Evolutionary conservation across 2,797 vertebrate genomes (phyloP).

Genomic region (Diceros bicornis): DNA sequence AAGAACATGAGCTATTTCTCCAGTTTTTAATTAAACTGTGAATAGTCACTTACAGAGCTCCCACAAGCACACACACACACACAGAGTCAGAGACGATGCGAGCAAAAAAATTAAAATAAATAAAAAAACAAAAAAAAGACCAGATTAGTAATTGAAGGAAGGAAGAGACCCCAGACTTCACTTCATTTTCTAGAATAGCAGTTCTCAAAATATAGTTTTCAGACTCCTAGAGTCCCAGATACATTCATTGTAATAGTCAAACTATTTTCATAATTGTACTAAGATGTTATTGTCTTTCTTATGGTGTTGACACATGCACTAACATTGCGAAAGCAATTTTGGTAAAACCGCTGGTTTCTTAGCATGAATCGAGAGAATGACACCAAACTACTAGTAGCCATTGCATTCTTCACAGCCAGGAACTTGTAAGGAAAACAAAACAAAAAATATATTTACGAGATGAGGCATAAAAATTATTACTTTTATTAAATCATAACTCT

Average conservation of each 20-base stretch:
- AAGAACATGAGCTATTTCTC: neutral
- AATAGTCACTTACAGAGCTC: neutral
- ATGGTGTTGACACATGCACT: too few species aligned
- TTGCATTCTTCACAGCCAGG: neutral
- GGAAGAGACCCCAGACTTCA: fast-evolving
- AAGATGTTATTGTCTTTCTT: neutral
- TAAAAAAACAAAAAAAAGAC: neutral
- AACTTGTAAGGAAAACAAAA: neutral
- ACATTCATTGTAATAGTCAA: neutral
- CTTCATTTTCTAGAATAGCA: neutral
- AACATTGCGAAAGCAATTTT: neutral
- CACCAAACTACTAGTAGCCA: too few species aligned
- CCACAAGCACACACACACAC: neutral
- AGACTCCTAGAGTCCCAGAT: neutral
- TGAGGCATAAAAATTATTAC: neutral
- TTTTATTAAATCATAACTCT: neutral
- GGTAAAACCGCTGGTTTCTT: neutral
- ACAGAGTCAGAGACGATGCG: neutral
- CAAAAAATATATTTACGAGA: neutral
- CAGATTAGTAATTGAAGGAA: neutral
- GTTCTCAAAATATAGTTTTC: neutral
- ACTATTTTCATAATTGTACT: neutral
- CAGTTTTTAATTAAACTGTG: neutral
- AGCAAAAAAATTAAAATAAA: neutral
- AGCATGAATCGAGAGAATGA: neutral